Conservation (phyloP, 2,888 invertebrate genomes). For the Cheiracanthium punctorium region DNA sequence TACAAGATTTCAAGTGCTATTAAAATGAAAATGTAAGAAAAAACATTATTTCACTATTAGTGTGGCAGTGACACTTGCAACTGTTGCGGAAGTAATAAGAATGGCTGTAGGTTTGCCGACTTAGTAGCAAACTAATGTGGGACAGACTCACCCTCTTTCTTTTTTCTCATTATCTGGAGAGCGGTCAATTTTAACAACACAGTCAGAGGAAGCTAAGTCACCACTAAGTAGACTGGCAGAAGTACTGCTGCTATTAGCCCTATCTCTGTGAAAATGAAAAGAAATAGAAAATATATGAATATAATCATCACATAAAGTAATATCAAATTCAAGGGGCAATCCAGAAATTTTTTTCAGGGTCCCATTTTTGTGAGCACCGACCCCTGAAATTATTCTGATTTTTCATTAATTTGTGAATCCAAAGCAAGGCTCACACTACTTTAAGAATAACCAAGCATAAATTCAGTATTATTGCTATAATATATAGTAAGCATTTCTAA, state of each 20-base stretch:
- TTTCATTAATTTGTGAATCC: too few relatives aligned
- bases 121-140: conserved; percentile 24
- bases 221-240: conserved; percentile 64
- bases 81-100: conserved; percentile 26
- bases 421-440: too few relatives aligned
- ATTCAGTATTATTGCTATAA: too few relatives aligned
- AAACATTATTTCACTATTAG: conserved; percentile 12
- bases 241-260: conserved; percentile 66
- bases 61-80: conserved; percentile 53
- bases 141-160: conserved; percentile 68
- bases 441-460: too few relatives aligned
- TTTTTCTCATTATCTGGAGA: conserved; percentile 67
- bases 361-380: too few relatives aligned
- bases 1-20: background rate
- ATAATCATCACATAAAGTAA: background rate
- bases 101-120: conserved; percentile 16
- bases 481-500: too few relatives aligned
- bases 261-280: conserved; percentile 37
- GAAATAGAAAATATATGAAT: background rate
- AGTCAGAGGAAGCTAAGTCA: conserved; percentile 57
- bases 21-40: background rate
- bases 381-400: too few relatives aligned
- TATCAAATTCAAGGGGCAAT: background rate
- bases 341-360: too few relatives aligned
- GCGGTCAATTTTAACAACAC: conserved; percentile 47